Evolutionary conservation across 2,888 invertebrate species (phyloP).

Genomic region (Gryllus longicercus): DNA sequence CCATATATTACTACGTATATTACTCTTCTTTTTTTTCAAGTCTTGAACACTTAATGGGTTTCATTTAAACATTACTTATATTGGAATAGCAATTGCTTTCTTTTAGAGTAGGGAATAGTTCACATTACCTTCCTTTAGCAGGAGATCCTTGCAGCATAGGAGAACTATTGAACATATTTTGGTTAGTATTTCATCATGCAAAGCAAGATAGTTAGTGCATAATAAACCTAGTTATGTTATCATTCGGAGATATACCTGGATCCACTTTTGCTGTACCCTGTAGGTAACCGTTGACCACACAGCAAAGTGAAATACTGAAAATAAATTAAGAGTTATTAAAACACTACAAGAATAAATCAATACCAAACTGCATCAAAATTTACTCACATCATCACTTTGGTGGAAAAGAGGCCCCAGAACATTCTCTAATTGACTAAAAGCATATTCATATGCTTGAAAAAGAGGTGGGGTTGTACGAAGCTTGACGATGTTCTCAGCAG

Average conservation of each 20-base stretch:
- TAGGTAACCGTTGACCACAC: slow-evolving; percentile 62
- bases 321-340: slow-evolving; percentile 41
- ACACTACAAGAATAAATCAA: background rate
- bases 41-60: too few species aligned
- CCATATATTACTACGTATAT: too few species aligned
- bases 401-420: slow-evolving; percentile 73
- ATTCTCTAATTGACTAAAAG: slow-evolving; percentile 68
- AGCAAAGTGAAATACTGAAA: slow-evolving; percentile 67
- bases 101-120: background rate
- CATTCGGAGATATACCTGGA: slow-evolving; percentile 37
- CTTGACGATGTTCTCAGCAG: slow-evolving; percentile 61
- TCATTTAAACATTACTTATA: too few species aligned
- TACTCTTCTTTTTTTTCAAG: too few species aligned
- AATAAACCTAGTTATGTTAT: too few species aligned
- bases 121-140: slow-evolving; percentile 40
- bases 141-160: slow-evolving; percentile 42
- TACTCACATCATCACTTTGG: slow-evolving; percentile 71
- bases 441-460: slow-evolving; percentile 76
- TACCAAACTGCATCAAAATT: background rate
- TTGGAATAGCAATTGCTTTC: too few species aligned
- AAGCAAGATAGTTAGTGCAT: background rate
- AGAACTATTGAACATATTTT: slow-evolving; percentile 39
- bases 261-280: slow-evolving; percentile 42
- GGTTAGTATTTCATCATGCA: background rate
- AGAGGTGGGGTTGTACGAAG: slow-evolving; percentile 72